A percentile compares a stretch with the other conserved stretches of the same genome.
phyloP scores from a whole-genome alignment of 2,888 invertebrate genomes.

The Leucophenga montana region DNA sequence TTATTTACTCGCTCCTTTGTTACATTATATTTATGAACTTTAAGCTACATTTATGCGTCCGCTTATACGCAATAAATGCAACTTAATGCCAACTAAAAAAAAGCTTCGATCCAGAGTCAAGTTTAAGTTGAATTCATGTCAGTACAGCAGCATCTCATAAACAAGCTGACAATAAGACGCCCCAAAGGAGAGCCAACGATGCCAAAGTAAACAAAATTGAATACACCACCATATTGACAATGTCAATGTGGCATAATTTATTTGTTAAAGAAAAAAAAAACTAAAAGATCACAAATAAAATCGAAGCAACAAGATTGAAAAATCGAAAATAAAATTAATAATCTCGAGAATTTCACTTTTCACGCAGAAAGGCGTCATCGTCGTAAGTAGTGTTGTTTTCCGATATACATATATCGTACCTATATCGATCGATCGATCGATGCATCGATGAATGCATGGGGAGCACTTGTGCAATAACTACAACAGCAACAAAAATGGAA shows the following conservation, averaged over 20 bases:
- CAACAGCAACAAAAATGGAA: slow-evolving; percentile 32
- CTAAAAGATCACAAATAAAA: background rate
- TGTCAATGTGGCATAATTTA: slow-evolving; percentile 49
- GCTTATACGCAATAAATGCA: slow-evolving; percentile 65
- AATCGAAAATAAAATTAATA: slow-evolving; percentile 66
- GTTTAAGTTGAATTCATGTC: background rate
- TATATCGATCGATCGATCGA: no score
- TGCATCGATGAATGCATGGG: no score
- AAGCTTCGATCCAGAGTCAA: slow-evolving; percentile 40
- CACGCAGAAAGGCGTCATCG: slow-evolving; percentile 42
- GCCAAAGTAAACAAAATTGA: slow-evolving; percentile 5
- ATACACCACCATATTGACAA: background rate
- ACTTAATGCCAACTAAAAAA: slow-evolving; percentile 65
- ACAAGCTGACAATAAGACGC: slow-evolving; percentile 2
- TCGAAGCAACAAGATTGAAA: background rate
- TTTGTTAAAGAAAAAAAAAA: background rate
- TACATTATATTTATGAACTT: slow-evolving; percentile 63
- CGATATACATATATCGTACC: no score
- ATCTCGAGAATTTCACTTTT: slow-evolving; percentile 64
- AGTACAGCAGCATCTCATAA: slow-evolving; percentile 10
- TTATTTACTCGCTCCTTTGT: background rate
- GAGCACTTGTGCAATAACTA: slow-evolving; percentile 10
- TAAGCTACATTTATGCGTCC: slow-evolving; percentile 65
- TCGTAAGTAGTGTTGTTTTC: background rate
- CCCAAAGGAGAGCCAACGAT: background rate